Percentiles rank a stretch among this genome's conserved stretches.
Evolutionary conservation across 2,888 invertebrate species (phyloP).

Genomic region (Drosophila cyrtoloma): DNA sequence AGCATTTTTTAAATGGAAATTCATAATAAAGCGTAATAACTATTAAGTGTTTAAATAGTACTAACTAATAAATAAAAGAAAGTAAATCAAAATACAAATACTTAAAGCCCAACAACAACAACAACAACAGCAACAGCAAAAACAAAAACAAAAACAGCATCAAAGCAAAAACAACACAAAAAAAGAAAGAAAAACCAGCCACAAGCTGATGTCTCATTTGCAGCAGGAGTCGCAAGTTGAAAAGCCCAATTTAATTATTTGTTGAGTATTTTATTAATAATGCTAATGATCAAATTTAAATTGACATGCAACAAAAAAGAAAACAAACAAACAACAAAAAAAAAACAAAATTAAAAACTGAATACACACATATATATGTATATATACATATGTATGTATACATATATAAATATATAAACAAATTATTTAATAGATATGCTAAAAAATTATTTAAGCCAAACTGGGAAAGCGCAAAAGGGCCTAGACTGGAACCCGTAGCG

Average conservation of each 20-base stretch:
- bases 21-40: constrained; percentile 56
- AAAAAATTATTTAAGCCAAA: constrained; percentile 64
- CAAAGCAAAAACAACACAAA: constrained; percentile 8
- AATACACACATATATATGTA: constrained; percentile 47
- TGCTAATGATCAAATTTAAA: constrained; percentile 47
- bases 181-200: constrained; percentile 24
- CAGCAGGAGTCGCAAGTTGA: constrained; percentile 43
- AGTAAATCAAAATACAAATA: constrained; percentile 59
- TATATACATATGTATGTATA: constrained; percentile 44
- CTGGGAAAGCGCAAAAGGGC: constrained; percentile 27
- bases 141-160: constrained; percentile 16
- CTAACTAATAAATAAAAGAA: constrained; percentile 56
- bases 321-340: constrained; percentile 28
- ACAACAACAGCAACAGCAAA: constrained; percentile 5
- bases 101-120: constrained; percentile 27
- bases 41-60: constrained; percentile 77
- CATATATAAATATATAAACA: constrained; percentile 53
- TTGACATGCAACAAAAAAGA: constrained; percentile 46
- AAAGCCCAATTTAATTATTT: constrained; percentile 77
- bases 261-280: constrained; percentile 84
- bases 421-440: constrained; percentile 76
- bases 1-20: constrained; percentile 17
- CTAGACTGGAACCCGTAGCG: constrained; percentile 30
- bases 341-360: constrained; percentile 33
- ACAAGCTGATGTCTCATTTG: constrained; percentile 49